Evolutionary conservation across 2,888 invertebrate genomes (phyloP).

Genomic region (Drosophila kanekoi): DNA sequence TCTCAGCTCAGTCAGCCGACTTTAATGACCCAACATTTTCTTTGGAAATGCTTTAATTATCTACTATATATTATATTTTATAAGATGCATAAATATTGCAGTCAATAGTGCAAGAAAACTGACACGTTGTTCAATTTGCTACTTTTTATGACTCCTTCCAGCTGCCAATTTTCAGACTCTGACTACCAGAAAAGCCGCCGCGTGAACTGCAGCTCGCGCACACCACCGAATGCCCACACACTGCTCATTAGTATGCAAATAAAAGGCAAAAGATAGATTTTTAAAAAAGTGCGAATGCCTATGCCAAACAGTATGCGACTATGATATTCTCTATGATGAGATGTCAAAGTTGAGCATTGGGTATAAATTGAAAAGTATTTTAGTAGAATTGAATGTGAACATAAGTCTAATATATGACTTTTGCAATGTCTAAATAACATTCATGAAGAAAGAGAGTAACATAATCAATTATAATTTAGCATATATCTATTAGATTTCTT

Average conservation of each 20-base stretch:
- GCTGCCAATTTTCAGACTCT: slow-evolving; percentile 21
- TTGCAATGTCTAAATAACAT: neutral
- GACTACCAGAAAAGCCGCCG: slow-evolving; percentile 10
- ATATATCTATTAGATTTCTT: too few species aligned
- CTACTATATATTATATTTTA: neutral
- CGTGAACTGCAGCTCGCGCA: neutral
- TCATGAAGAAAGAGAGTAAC: too few species aligned
- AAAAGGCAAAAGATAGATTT: slow-evolving; percentile 17
- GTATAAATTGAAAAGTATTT: neutral
- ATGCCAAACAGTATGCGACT: neutral
- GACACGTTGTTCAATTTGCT: slow-evolving; percentile 7
- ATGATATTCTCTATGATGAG: slow-evolving; percentile 4
- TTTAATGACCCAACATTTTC: neutral
- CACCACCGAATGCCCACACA: slow-evolving; percentile 29
- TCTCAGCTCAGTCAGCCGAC: neutral
- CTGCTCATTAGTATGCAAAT: slow-evolving; percentile 33
- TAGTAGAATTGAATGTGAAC: neutral
- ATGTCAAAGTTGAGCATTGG: too few species aligned
- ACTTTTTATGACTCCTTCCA: slow-evolving; percentile 18
- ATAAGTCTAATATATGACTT: too few species aligned
- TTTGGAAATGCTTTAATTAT: neutral
- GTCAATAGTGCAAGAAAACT: slow-evolving; percentile 8
- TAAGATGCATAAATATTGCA: slow-evolving; percentile 3
- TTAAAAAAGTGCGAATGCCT: neutral
- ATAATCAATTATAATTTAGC: too few species aligned